Base-by-base conservation (phyloP, 2,113 vertebrate species). In the Myrmecobius fasciatus region DNA sequence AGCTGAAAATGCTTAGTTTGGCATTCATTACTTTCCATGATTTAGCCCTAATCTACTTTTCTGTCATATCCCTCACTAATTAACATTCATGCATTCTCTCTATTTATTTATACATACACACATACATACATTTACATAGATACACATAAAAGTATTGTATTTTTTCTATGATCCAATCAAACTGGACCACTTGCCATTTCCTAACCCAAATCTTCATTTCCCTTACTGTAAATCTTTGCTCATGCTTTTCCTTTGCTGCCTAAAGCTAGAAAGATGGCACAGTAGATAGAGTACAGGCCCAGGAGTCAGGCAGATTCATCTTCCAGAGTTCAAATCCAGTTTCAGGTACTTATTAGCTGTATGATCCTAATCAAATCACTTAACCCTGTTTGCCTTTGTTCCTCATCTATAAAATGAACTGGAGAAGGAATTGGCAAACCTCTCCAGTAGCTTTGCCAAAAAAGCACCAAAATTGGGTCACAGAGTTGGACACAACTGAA, bases 1-100 rank as follows among this genome's bases (percentile, higher is more conserved):
- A 26, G 22, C 0, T 2, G 53, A 83, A 91, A 88, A 92, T 12
- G 20, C 9, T 17, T 0, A 53, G 52, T 6, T 0, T 83, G 2
- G 75, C 43, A 24, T 52, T 83, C 20, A 22, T 43, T 83, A 83
- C 20, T n/a, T 83, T 31, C 92, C 43, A 53, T 12, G 36, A 49
- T 3, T 67, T 36, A 31, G 56, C 31, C 83, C 48, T 89, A 36
- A 56, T 91, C 51, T 14, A 0, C 17, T 52, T 91, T 48, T 0
- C 25, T 20, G 54, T 49, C 11, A 49, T 5, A 60, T 25, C 17
- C 54, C 67, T 51, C 3, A 51, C 51, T 89, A 31, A 28, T 60
- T 56, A 7, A 28, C 8, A 28, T 26, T 43, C 17, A 24, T 36
- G 36, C 60, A 51, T 51, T 67, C 60, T 10, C 26, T 67, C 10